A percentile compares a stretch with the other conserved stretches of the same genome.
These are phyloP conservation scores for Dicranocentrus wangi DNA, from an alignment of 2,888 invertebrate genomes.

Conservation along the genomic window DNA sequence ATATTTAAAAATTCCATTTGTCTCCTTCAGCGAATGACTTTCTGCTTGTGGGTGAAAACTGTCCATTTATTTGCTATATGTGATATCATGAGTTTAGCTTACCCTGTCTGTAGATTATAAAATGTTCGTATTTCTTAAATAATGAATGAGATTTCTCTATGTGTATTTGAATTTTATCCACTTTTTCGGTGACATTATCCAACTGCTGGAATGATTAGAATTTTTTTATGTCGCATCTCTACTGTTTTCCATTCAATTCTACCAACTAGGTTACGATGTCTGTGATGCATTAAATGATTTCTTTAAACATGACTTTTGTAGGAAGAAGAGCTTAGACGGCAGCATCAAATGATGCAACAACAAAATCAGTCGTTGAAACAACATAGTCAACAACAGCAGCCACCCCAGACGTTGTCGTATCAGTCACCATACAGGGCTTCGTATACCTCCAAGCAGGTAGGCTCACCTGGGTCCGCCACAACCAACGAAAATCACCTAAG, in stretches of 20 bases:
- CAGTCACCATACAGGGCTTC: conserved; percentile 74
- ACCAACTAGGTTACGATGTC: too few species aligned
- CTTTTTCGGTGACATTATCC: background rate
- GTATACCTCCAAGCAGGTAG: conserved; percentile 73
- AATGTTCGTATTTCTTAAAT: too few species aligned
- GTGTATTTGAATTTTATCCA: too few species aligned
- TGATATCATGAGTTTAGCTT: too few species aligned
- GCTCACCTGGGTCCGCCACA: conserved; percentile 50
- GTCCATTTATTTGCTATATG: too few species aligned
- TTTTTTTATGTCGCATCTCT: background rate
- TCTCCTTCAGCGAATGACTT: too few species aligned
- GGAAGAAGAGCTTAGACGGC: conserved; percentile 76
- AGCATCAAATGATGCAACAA: conserved; percentile 72
- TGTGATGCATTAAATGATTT: background rate
- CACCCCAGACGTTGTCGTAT: conserved; percentile 73
- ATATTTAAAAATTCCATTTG: too few species aligned
- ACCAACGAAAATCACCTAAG: conserved; percentile 48
- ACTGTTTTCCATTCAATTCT: too few species aligned
- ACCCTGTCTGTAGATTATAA: too few species aligned
- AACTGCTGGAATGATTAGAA: background rate
- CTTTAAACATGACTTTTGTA: conserved; percentile 51
- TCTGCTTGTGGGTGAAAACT: too few species aligned
- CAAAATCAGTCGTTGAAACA: conserved; percentile 60
- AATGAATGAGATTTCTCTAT: too few species aligned
- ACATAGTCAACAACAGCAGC: conserved; percentile 70